Conservation (phyloP, 2,113 vertebrate genomes). For the Odocoileus virginianus region DNA sequence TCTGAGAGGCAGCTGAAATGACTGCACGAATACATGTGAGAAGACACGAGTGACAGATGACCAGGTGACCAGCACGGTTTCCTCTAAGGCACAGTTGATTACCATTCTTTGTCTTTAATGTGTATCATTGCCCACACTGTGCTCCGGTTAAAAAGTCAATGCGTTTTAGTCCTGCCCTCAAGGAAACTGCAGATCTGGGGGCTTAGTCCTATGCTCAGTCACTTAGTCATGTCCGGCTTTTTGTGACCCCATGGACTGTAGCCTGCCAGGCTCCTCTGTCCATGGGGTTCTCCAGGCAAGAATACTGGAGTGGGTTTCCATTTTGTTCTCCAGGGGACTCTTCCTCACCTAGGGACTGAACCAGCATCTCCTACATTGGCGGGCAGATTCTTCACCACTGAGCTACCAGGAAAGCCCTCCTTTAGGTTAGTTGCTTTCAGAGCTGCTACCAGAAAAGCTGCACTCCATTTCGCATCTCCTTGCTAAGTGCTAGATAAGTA, state of each 20-base stretch:
- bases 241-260: background rate
- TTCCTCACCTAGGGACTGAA: background rate
- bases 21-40: background rate
- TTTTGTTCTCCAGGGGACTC: background rate
- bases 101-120: background rate
- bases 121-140: background rate
- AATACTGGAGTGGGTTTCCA: background rate
- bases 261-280: background rate
- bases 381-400: background rate
- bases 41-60: background rate
- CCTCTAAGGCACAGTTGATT: background rate
- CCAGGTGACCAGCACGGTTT: rapidly evolving
- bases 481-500: background rate
- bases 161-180: background rate
- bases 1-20: background rate
- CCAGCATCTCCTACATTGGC: background rate
- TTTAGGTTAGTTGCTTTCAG: background rate
- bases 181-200: background rate
- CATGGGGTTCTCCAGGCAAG: background rate
- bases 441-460: background rate
- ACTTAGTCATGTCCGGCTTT: background rate
- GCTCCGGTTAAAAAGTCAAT: background rate
- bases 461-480: background rate
- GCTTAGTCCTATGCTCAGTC: background rate
- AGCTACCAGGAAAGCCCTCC: background rate